Evolutionary conservation across 2,797 vertebrate genomes (phyloP), one percentile per base, ranked within the genome.

Genomic region (Natrix natrix): DNA sequence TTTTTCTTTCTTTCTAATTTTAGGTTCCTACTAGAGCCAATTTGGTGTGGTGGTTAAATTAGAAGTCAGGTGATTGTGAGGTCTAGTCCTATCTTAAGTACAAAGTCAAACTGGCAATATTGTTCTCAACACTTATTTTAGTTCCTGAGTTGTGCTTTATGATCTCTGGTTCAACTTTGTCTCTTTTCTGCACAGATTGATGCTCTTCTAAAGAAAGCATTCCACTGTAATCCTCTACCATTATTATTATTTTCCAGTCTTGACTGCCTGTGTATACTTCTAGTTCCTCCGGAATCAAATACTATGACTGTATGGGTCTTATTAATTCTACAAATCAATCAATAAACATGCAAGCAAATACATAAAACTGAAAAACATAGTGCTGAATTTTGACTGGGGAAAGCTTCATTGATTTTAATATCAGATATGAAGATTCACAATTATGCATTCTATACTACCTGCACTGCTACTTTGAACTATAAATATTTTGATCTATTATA

Each of bases 21-120:
- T 54, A 83, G 83, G 87, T 43, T 95, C n/a, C 63, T 86, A 43
- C 91, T 63, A 92, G 92, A 93, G 95, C 87, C 69, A 90, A 6
- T 32, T 59, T 66, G 86, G 59, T 86, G 57, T n/a, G 90, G 93
- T 54, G 86, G 86, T 91, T 95, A 48, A 86, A 83, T 83, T 48
- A 48, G 17, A 83, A 83, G 37, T 10, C 8, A 83, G 37, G 74
- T 43, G 74, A 83, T 43, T 43, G 8, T 83, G 37, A 48, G 37
- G 74, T 48, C 74, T 83, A 83, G 74, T 22, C 20, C 4, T 48
- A 83, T 48, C 37, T 83, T 83, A 48, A 43, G 32, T 48, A 24
- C 8, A 83, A 78, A 78, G 37, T 78, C 74, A 48, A 43, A 83
- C 20, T 83, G 74, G 20, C 74, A 83, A 48, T 83, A 83, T 83